phyloP scores from a whole-genome alignment of 2,113 vertebrate species.

The Rhombomys opimus region DNA sequence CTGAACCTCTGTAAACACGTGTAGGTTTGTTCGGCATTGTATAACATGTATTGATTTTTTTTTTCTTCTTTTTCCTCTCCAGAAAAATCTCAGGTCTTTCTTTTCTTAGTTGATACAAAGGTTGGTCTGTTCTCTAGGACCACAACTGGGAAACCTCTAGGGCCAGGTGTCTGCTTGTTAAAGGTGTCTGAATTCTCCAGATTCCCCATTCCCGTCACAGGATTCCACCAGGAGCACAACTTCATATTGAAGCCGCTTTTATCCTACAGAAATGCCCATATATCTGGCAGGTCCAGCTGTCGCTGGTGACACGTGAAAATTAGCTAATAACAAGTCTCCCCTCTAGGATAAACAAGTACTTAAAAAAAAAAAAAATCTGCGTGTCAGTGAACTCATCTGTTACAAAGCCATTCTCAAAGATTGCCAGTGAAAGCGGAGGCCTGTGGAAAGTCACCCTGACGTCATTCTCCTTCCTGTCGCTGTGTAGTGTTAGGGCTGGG shows the following conservation, averaged over 20 bases:
- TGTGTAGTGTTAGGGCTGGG: neutral
- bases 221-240: neutral
- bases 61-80: neutral
- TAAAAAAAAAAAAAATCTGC: neutral
- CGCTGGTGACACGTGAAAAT: slow-evolving; percentile 2
- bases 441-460: neutral
- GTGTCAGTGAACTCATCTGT: neutral
- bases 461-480: neutral
- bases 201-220: neutral
- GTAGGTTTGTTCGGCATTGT: slow-evolving; percentile 15
- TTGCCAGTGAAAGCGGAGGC: slow-evolving; percentile 10
- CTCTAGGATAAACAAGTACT: neutral
- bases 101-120: slow-evolving; percentile 25
- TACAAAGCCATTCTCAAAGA: slow-evolving; percentile 15
- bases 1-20: slow-evolving; percentile 20
- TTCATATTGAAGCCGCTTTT: neutral
- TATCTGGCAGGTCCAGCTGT: neutral
- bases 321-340: neutral
- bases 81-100: slow-evolving; percentile 4
- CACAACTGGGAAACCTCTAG: neutral
- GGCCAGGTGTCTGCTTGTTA: neutral
- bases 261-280: neutral
- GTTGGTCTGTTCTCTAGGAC: slow-evolving; percentile 10
- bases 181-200: neutral
- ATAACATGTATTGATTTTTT: slow-evolving; percentile 35